Evolutionary conservation across 2,888 invertebrate species (phyloP).

Genomic region (Ophion slaviceki): DNA sequence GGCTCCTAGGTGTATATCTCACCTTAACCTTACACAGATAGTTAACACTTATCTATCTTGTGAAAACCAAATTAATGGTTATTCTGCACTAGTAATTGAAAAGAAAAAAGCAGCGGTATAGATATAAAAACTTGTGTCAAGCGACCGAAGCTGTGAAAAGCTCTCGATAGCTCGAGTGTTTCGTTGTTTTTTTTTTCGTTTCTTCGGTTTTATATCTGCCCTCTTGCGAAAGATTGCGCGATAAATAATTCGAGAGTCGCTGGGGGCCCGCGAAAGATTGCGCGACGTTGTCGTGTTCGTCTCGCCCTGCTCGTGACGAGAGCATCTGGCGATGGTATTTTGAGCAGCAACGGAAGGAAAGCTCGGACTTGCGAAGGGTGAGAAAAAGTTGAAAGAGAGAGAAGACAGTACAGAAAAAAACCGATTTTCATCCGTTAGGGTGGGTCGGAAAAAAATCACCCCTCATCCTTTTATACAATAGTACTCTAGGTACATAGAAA

Average conservation of each 20-base stretch:
- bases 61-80: not conserved
- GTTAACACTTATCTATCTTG: not conserved
- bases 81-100: not conserved
- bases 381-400: not conserved
- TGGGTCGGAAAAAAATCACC: too few species aligned
- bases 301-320: slow-evolving; percentile 27
- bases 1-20: too few species aligned
- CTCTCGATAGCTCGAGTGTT: not conserved
- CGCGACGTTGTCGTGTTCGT: slow-evolving; percentile 21
- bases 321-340: slow-evolving; percentile 29
- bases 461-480: too few species aligned
- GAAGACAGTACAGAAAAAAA: not conserved
- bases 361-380: not conserved
- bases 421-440: not conserved
- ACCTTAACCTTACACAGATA: too few species aligned
- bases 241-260: slow-evolving; percentile 35
- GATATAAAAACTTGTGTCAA: not conserved
- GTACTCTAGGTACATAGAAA: too few species aligned
- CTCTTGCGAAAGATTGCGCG: slow-evolving; percentile 17
- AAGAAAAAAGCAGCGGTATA: not conserved
- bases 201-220: not conserved
- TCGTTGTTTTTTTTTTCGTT: not conserved
- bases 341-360: slow-evolving; percentile 7
- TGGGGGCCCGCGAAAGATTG: not conserved
- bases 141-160: too few species aligned